These are phyloP conservation scores for Drosophila cracens DNA, from an alignment of 2,888 invertebrate genomes.

Conservation along the genomic window DNA sequence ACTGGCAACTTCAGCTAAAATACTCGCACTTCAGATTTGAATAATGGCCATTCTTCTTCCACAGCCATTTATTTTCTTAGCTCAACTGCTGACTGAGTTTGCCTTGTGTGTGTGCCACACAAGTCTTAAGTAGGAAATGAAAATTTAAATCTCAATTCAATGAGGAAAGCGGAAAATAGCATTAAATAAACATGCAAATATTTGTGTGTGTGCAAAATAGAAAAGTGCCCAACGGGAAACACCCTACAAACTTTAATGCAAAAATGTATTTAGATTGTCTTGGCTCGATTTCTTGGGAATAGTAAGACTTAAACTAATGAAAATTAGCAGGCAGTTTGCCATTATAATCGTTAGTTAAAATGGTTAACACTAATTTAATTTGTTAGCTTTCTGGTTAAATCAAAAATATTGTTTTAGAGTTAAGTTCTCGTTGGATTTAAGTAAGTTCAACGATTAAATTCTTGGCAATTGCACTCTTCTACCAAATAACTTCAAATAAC, in stretches of 20 bases:
- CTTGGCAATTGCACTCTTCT: background rate
- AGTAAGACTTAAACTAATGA: background rate
- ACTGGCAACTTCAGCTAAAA: conserved; percentile 39
- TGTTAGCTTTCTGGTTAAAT: background rate
- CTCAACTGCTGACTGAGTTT: conserved; percentile 10
- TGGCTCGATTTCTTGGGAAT: background rate
- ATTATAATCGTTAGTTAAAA: background rate
- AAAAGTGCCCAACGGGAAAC: background rate
- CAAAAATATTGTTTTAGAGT: no score
- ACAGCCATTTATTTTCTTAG: conserved; percentile 8
- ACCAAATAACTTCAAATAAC: background rate
- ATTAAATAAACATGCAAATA: background rate
- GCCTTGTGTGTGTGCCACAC: background rate
- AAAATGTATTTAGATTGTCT: background rate
- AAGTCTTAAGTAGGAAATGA: background rate
- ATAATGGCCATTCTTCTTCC: conserved; percentile 42
- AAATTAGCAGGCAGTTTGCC: accelerated
- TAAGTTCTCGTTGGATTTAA: no score
- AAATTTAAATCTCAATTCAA: conserved; percentile 6
- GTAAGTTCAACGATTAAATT: background rate
- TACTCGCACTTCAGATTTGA: conserved; percentile 30
- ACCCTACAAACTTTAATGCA: background rate
- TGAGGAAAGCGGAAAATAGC: background rate
- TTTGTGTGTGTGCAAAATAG: background rate
- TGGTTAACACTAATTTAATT: background rate